These are phyloP conservation scores for Burhinus oedicnemus DNA, from an alignment of 2,113 vertebrate genomes.

Conservation along the genomic window DNA sequence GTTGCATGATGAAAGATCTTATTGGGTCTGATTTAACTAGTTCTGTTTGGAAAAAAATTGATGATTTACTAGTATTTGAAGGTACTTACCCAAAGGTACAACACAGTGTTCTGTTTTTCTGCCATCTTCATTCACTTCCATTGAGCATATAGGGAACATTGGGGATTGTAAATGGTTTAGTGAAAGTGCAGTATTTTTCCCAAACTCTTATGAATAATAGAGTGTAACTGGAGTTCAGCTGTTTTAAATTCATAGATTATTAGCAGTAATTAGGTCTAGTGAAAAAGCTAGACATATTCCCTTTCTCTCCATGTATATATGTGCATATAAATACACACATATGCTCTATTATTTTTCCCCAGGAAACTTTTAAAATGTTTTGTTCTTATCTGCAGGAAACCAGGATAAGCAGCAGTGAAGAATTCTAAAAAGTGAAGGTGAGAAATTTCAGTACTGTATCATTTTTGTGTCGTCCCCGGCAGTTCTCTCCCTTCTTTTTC, in stretches of 20 bases:
- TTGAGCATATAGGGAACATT: background rate
- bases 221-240: background rate
- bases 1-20: background rate
- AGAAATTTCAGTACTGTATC: background rate
- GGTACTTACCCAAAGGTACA: background rate
- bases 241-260: background rate
- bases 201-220: background rate
- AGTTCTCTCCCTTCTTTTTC: background rate
- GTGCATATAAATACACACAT: background rate
- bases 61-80: background rate
- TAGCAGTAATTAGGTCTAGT: background rate
- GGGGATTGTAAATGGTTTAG: background rate
- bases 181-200: background rate
- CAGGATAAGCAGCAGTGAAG: background rate
- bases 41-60: background rate
- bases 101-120: background rate
- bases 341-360: background rate
- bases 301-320: background rate
- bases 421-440: background rate
- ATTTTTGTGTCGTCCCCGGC: background rate
- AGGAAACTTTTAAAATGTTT: background rate
- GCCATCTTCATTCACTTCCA: background rate
- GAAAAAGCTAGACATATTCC: background rate
- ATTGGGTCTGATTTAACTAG: background rate
- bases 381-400: background rate